phyloP scores from a whole-genome alignment of 2,888 invertebrate genomes.

The Drosophila fulvimacula region DNA sequence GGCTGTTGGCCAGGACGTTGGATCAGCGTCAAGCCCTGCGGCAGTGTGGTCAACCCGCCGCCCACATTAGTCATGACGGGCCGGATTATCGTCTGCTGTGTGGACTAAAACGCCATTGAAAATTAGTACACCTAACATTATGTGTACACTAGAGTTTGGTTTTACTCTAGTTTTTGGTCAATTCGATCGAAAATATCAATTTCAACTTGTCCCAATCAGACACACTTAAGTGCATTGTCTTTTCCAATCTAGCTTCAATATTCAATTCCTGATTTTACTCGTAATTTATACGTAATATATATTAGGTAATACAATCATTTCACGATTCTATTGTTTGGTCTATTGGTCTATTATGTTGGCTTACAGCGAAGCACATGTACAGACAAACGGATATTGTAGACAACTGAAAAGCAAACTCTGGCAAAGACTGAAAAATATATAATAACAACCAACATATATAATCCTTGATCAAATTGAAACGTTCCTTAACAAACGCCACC shows the following conservation, averaged over 20 bases:
- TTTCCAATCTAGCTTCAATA: too few species aligned
- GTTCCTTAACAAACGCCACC: neutral
- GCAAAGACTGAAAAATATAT: neutral
- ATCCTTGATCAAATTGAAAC: too few species aligned
- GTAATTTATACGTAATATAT: too few species aligned
- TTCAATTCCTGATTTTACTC: too few species aligned
- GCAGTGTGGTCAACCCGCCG: constrained; percentile 81
- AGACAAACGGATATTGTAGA: neutral
- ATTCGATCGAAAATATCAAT: neutral
- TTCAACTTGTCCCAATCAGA: neutral
- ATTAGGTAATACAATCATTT: neutral
- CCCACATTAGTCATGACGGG: constrained; percentile 83
- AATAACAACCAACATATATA: neutral
- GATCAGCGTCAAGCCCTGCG: constrained; percentile 84
- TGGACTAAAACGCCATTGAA: constrained; percentile 61
- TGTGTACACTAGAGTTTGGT: neutral
- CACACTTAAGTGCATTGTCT: neutral
- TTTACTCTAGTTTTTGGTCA: neutral
- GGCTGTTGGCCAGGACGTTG: constrained; percentile 85
- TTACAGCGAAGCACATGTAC: neutral
- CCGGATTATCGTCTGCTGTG: constrained; percentile 84
- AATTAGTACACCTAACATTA: neutral
- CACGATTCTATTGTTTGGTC: neutral
- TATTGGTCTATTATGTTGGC: neutral
- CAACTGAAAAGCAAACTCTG: too few species aligned